Base-by-base conservation (phyloP, 2,113 vertebrate species). In the Amphiprion ocellaris region DNA sequence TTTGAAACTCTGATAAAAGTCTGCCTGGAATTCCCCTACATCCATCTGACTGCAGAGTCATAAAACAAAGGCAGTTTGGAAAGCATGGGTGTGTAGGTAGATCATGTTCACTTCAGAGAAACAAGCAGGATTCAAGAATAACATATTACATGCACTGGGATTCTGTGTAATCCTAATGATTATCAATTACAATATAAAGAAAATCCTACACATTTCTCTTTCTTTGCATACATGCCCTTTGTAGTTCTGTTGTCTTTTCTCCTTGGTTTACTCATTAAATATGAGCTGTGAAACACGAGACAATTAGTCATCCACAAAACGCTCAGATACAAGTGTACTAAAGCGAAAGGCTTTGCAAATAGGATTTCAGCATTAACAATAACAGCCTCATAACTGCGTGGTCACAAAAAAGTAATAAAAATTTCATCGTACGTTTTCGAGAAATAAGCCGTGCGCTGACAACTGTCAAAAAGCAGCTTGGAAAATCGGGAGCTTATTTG, bases 1-100 rank as follows among this genome's bases (percentile, higher is more conserved):
- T 78, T 69, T 62, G 82, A 84, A 73, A 61, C 52, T 86, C 77
- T 76, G 83, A 92, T 90, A 74, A 81, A 74, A 65, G 49, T 79
- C 64, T 24, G 49, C 59, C 37, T 11, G 71, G 84, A 87, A 90
- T 74, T 90, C 82, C 90, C 85, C 75, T 44, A 5, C 70, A 84
- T 79, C 74, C 75, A 82, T 82, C 60, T 61, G 73, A 83, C 65
- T 72, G 53, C 62, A 30, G 65, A 62, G 55, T 69, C 68, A 53
- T 82, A 77, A 85, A 81, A 87, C 33, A 62, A 82, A 82, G 28
- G 63, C 46, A 49, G 59, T 69, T 77, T 71, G 70, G 23, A 84
- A 67, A 72, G 30, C 23, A 49, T 70, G 66, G 75, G 71, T 47
- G 74, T 73, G 59, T 74, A 79, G 58, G 69, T 77, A 72, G 59